Base-by-base conservation (phyloP, 2,113 vertebrate species). In the Phycodurus eques region DNA sequence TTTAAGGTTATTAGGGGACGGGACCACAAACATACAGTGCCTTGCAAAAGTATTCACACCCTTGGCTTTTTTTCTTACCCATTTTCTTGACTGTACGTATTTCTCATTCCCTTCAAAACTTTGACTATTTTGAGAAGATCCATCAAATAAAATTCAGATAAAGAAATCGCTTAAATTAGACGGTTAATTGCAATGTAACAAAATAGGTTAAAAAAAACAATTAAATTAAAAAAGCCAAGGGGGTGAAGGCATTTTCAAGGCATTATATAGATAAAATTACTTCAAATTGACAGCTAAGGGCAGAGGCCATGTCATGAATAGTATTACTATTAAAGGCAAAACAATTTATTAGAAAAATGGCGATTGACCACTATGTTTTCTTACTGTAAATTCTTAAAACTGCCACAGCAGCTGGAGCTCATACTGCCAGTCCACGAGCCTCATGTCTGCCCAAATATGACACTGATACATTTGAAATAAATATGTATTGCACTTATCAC, bases 381-480 rank as follows among this genome's bases (percentile, higher is more conserved):
- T 80, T 82, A 74, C 44, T 74, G 70, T 80, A 53, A 39, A 67
- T 79, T 76, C 70, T 67, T 87, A 82, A 86, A 84, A 88, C 89
- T 90, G 89, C 89, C 89, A 88, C 82, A 79, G 87, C 83, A 57
- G 83, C 85, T 91, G 84, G 86, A 85, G 86, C 90, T 92, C 92
- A 86, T 79, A 92, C 93, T 93, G 93, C 93, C 93, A 92, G 76
- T 90, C 87, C 87, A 91, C 83, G 88, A 92, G 89, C 90, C 82
- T 89, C 89, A 88, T 68, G 90, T 89, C 91, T 87, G 90, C 89
- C 13, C 12, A 47, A 46, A 61, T 88, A 83, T 84, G 70, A 74
- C 22, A 63, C 33, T 35, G 13, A 72, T 43, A 62, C 39, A 67
- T 54, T 39, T 72, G 73, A 53, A 72, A 65, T 61, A 63, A 31